phyloP scores from a whole-genome alignment of 1,140 invertebrate genomes.

The Helicoverpa zea region DNA sequence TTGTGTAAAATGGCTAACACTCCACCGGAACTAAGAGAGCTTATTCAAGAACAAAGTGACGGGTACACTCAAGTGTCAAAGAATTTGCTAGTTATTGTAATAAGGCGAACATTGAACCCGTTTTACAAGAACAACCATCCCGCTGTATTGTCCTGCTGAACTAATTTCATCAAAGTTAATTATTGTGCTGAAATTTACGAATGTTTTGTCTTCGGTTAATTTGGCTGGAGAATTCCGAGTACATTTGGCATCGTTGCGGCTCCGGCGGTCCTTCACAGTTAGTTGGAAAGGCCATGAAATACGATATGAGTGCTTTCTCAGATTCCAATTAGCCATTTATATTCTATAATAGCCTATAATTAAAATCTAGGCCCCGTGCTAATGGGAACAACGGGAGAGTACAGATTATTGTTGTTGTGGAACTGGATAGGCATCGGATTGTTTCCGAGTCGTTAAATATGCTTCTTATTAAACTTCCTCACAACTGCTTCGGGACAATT shows the following conservation, averaged over 20 bases:
- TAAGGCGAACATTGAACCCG: slow-evolving; percentile 11
- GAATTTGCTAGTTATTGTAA: slow-evolving; percentile 42
- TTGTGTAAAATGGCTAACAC: slow-evolving; percentile 68
- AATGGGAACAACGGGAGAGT: slow-evolving; percentile 4
- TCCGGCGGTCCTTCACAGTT: slow-evolving; percentile 20
- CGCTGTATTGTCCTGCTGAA: background rate
- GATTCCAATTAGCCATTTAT: slow-evolving; percentile 26
- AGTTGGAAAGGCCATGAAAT: slow-evolving; percentile 29
- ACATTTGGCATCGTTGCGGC: slow-evolving; percentile 35
- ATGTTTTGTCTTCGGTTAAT: slow-evolving; percentile 29
- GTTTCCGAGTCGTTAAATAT: background rate
- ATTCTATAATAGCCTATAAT: slow-evolving; percentile 22
- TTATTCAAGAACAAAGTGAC: slow-evolving; percentile 58
- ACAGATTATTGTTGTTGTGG: slow-evolving; percentile 18
- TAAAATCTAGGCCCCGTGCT: slow-evolving; percentile 24
- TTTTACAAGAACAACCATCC: slow-evolving; percentile 6
- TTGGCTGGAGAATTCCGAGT: slow-evolving; percentile 1
- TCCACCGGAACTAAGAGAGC: slow-evolving; percentile 51
- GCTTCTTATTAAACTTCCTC: slow-evolving; percentile 5
- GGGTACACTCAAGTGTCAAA: slow-evolving; percentile 48
- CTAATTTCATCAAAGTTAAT: slow-evolving; percentile 12
- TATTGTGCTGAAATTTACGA: background rate
- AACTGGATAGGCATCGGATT: background rate
- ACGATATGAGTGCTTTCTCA: slow-evolving; percentile 38
- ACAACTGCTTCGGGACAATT: background rate